These are phyloP conservation scores for Muscicapa striata DNA, from an alignment of 2,797 vertebrate genomes.

Conservation along the genomic window DNA sequence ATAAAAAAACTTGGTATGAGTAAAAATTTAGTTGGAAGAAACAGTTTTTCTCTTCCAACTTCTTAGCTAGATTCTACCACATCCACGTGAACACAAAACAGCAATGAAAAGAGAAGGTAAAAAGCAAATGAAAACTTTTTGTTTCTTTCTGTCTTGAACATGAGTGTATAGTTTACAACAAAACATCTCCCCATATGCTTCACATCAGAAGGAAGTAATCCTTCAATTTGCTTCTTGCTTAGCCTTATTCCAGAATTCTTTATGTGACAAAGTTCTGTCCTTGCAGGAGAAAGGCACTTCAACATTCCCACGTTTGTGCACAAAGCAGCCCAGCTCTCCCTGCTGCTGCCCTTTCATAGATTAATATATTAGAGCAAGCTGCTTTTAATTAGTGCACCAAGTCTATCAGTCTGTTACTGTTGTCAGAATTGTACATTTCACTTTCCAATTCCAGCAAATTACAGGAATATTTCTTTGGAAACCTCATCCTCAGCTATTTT, in stretches of 20 bases:
- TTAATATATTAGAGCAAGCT: background rate
- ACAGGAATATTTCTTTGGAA: background rate
- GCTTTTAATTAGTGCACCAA: background rate
- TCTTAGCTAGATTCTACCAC: background rate
- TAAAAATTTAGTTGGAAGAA: background rate
- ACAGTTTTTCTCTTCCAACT: background rate
- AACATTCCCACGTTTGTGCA: background rate
- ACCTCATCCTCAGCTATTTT: background rate
- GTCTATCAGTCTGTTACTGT: background rate
- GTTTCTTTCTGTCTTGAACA: background rate
- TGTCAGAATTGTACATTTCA: background rate
- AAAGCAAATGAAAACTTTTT: background rate
- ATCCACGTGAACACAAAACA: background rate
- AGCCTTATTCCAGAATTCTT: background rate
- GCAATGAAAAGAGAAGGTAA: background rate
- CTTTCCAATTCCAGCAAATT: background rate
- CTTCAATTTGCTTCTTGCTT: background rate
- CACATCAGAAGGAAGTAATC: background rate
- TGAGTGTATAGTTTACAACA: background rate
- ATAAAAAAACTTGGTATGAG: background rate
- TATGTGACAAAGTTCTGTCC: background rate
- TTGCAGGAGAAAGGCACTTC: background rate
- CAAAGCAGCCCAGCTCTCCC: background rate
- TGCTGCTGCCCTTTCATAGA: background rate
- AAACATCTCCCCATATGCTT: background rate